These are phyloP conservation scores for Stylophora pistillata DNA, from an alignment of 64 coral and sea anemone species.

Conservation along the genomic window DNA sequence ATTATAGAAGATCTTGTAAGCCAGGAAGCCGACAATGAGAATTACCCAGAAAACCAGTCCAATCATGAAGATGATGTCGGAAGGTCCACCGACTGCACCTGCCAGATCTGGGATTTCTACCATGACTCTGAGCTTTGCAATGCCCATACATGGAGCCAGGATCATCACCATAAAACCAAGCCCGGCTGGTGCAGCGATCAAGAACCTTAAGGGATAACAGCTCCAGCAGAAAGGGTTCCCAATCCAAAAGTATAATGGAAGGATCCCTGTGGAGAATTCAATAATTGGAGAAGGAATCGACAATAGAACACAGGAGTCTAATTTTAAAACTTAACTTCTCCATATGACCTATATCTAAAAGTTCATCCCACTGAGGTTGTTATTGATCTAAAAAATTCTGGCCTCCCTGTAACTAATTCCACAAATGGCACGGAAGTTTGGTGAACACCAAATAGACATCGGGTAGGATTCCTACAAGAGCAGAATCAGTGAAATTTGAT, in stretches of 20 bases:
- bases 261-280: slow-evolving; percentile 41
- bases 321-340: too few species aligned
- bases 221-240: slow-evolving; percentile 96
- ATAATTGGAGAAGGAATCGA: too few species aligned
- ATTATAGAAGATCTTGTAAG: slow-evolving; percentile 66
- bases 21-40: slow-evolving; percentile 47
- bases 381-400: too few species aligned
- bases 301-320: too few species aligned
- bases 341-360: too few species aligned
- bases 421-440: too few species aligned
- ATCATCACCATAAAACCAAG: slow-evolving; percentile 55
- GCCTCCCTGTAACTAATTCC: too few species aligned
- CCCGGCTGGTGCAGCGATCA: slow-evolving; percentile 70
- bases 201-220: slow-evolving; percentile 77
- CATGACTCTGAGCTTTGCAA: slow-evolving; percentile 60
- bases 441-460: too few species aligned
- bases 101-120: slow-evolving; percentile 54
- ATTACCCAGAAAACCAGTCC: slow-evolving; percentile 84
- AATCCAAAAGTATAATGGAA: slow-evolving; percentile 85
- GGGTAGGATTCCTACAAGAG: too few species aligned
- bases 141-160: slow-evolving; percentile 74
- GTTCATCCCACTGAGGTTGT: too few species aligned
- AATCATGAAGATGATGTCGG: slow-evolving; percentile 80
- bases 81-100: slow-evolving; percentile 27
- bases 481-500: too few species aligned